phyloP scores from a whole-genome alignment of 2,113 vertebrate genomes.

The Romanogobio albipinnatus region DNA sequence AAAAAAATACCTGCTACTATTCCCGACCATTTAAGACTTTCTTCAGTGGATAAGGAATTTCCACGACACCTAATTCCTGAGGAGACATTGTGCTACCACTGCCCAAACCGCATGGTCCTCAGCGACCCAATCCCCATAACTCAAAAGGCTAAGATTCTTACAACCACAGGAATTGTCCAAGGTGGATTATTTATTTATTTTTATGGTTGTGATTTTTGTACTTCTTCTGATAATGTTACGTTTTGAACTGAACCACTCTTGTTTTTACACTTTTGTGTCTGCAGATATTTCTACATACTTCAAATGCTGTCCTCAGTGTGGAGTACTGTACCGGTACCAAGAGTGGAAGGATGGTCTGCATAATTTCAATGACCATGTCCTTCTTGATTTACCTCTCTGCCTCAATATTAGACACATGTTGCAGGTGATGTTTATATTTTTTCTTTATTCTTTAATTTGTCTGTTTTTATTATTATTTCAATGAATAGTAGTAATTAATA shows the following conservation, averaged over 20 bases:
- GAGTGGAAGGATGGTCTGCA: not conserved
- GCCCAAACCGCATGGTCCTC: not conserved
- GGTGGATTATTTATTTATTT: not conserved
- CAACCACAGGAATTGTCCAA: not conserved
- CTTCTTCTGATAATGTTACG: not conserved
- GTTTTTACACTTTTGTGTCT: not conserved
- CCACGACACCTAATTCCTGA: not conserved
- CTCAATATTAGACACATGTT: not conserved
- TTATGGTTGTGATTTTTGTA: constrained; percentile 3
- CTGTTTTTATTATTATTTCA: not conserved
- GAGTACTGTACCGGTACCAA: not conserved
- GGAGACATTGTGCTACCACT: not conserved
- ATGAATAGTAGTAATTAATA: not conserved
- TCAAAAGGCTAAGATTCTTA: not conserved
- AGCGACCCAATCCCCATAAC: not conserved
- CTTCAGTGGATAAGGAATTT: not conserved
- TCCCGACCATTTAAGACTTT: not conserved
- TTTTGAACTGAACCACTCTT: not conserved
- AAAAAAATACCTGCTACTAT: not conserved
- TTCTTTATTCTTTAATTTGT: not conserved
- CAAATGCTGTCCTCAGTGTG: constrained; percentile 3
- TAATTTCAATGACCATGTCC: constrained; percentile 2
- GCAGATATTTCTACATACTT: not conserved
- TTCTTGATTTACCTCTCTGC: not conserved
- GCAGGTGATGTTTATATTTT: not conserved